These are phyloP conservation scores for Drosophila pruinosa DNA, from an alignment of 1,140 invertebrate species.

Conservation along the genomic window DNA sequence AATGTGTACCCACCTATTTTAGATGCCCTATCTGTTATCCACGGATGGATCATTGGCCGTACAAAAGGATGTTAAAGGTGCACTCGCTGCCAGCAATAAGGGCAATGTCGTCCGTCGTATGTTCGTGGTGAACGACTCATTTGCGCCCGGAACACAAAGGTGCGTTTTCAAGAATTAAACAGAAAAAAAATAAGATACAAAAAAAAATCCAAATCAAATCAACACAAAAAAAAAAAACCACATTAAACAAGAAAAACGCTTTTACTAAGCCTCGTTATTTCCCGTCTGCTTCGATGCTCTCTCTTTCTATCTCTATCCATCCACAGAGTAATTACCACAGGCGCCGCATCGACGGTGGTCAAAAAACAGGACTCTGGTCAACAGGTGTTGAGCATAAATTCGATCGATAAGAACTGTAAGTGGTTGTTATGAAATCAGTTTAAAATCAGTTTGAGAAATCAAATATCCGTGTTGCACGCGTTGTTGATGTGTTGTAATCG, in stretches of 20 bases:
- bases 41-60: slow-evolving; percentile 81
- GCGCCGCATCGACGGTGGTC: slow-evolving; percentile 68
- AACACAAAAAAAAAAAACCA: background rate
- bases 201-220: background rate
- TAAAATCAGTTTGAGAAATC: slow-evolving; percentile 31
- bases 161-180: slow-evolving; percentile 46
- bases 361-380: slow-evolving; percentile 80
- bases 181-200: slow-evolving; percentile 13
- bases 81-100: slow-evolving; percentile 72
- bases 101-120: slow-evolving; percentile 81
- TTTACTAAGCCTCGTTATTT: slow-evolving; percentile 42
- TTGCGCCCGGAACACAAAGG: slow-evolving; percentile 79
- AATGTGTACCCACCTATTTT: slow-evolving; percentile 53
- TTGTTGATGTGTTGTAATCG: slow-evolving; percentile 65
- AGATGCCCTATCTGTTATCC: slow-evolving; percentile 82
- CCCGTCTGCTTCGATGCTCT: slow-evolving; percentile 40
- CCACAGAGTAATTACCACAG: slow-evolving; percentile 78
- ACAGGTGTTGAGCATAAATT: slow-evolving; percentile 79
- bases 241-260: slow-evolving; percentile 26
- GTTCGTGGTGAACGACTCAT: slow-evolving; percentile 82
- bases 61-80: slow-evolving; percentile 82
- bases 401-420: slow-evolving; percentile 82
- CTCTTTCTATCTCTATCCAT: slow-evolving; percentile 14
- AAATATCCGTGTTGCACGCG: slow-evolving; percentile 71
- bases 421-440: slow-evolving; percentile 34